Evolutionary conservation across 2,113 vertebrate genomes (phyloP), one percentile per base, ranked within the genome.

Genomic region (Anthoscopus minutus): DNA sequence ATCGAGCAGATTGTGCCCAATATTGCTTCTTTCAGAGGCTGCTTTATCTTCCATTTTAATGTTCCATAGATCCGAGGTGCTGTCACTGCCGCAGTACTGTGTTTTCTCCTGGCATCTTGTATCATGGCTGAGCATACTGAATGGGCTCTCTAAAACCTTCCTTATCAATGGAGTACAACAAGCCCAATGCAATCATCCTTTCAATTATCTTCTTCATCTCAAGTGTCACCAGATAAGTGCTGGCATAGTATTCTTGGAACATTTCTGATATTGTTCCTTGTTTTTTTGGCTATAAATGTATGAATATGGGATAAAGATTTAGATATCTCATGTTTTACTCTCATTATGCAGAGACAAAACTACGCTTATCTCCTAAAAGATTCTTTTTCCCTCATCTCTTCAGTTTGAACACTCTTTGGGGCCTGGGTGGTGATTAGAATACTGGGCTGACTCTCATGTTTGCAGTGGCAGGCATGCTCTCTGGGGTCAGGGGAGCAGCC

Each of bases 171-270:
- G 81, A 97, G 84, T 93, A 71, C 94, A 94, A 92, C 94, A 94
- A 97, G 88, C 76, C 92, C 81, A 77, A 42, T 80, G 81, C 94
- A 97, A 97, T 97, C 95, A 97, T 96, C 88, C 93, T 92, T 96
- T 96, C 95, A 97, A 96, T 96, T 97, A 97, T 96, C 96, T 90
- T 85, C 94, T 97, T 94, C 95, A 97, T 96, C 93, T 97, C 86
- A 88, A 97, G 96, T 96, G 94, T 96, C 90, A 95, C 93, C 93
- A 92, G 94, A 94, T 97, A 95, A 97, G 94, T 93, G 85, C 93
- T 93, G 88, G 94, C 72, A 85, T 78, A 84, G 86, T 86, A 93
- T 97, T 97, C 94, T 92, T 96, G 73, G 85, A 96, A 95, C 73
- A 84, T 95, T 96, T 93, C 95, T 93, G 94, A 95, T 88, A 96